phyloP scores from a whole-genome alignment of 2,888 invertebrate genomes.

The Leistus spinibarbis region DNA sequence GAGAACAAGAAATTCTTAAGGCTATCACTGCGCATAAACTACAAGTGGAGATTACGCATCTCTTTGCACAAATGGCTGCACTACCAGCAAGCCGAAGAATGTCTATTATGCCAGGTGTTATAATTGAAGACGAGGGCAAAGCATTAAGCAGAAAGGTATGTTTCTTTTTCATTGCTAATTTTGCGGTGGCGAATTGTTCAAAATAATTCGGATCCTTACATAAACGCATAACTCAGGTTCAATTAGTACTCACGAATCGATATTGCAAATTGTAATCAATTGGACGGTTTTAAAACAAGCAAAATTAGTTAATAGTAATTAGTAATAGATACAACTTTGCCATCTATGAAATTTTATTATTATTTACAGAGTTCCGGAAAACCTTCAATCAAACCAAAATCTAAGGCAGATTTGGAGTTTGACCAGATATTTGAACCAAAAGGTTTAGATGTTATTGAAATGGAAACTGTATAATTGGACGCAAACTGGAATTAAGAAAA shows the following conservation, averaged over 20 bases:
- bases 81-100: slow-evolving; percentile 57
- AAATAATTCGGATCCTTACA: too few species aligned
- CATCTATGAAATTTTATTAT: neutral
- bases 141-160: slow-evolving; percentile 1
- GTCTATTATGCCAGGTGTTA: slow-evolving; percentile 59
- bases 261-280: too few species aligned
- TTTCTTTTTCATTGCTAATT: neutral
- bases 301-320: too few species aligned
- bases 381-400: slow-evolving; percentile 40
- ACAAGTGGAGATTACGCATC: slow-evolving; percentile 55
- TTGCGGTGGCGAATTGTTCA: neutral
- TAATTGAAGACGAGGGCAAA: slow-evolving; percentile 42
- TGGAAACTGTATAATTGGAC: neutral
- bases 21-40: slow-evolving; percentile 55
- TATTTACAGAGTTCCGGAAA: slow-evolving; percentile 25
- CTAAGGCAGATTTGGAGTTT: slow-evolving; percentile 20
- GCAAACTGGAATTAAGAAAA: neutral
- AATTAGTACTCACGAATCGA: too few species aligned
- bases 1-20: slow-evolving; percentile 56
- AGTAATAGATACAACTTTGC: too few species aligned
- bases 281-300: too few species aligned
- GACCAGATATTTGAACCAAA: neutral
- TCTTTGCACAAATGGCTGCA: slow-evolving; percentile 58
- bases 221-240: too few species aligned
- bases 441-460: neutral